Conservation (phyloP, 2,888 invertebrate genomes). For the Cerastis leucographa region DNA sequence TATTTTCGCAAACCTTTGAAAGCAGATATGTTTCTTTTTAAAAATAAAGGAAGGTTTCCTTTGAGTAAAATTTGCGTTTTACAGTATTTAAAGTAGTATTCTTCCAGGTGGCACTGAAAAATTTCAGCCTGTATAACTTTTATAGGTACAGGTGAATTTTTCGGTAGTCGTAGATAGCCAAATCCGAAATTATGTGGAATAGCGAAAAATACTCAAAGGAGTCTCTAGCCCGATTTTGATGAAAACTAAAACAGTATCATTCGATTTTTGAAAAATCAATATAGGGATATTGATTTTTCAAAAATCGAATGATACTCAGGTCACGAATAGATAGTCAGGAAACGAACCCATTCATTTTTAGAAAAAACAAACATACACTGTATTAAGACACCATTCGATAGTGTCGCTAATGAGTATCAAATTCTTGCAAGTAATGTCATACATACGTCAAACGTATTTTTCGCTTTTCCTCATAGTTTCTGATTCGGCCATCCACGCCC, state of each 20-base stretch:
- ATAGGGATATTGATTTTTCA: no score
- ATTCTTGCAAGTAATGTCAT: neutral
- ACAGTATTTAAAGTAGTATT: no score
- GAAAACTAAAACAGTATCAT: neutral
- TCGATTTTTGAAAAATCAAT: neutral
- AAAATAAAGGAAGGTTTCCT: no score
- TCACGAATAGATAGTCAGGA: neutral
- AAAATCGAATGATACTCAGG: no score
- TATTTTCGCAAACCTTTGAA: no score
- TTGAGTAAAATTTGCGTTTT: no score
- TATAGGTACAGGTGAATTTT: neutral
- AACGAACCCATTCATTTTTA: neutral
- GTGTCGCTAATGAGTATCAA: neutral
- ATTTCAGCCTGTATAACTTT: no score
- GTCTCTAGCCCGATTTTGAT: neutral
- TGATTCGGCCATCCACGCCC: no score
- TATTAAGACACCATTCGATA: neutral
- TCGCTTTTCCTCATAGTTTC: no score
- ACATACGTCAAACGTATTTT: no score
- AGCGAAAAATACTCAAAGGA: neutral
- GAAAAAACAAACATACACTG: neutral
- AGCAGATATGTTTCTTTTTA: no score
- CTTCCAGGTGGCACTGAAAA: no score
- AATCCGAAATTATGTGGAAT: neutral
- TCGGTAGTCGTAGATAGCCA: neutral